Evolutionary conservation across 1,140 invertebrate genomes (phyloP).

Genomic region (Drosophila burlai): DNA sequence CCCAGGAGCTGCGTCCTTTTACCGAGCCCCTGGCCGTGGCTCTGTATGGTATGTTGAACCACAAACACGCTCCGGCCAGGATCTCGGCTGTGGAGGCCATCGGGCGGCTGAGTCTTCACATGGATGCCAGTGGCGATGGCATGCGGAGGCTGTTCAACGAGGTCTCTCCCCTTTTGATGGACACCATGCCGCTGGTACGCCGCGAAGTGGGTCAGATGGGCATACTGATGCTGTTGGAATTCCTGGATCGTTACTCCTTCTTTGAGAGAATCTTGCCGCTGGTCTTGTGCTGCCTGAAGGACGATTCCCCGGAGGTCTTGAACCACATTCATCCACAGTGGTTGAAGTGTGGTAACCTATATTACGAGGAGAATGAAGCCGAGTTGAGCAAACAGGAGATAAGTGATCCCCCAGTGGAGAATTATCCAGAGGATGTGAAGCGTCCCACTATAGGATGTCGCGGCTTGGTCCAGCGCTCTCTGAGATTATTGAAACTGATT

Average conservation of each 20-base stretch:
- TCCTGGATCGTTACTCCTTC: constrained; percentile 92
- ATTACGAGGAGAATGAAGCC: constrained; percentile 91
- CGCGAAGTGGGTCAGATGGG: constrained; percentile 89
- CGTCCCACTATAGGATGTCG: constrained; percentile 92
- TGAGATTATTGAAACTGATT: constrained; percentile 89
- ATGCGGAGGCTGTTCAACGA: constrained; percentile 67
- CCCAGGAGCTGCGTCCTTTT: constrained; percentile 90
- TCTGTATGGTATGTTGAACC: constrained; percentile 89
- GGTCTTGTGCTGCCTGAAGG: constrained; percentile 90
- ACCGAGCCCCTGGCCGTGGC: constrained; percentile 91
- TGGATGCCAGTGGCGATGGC: constrained; percentile 87
- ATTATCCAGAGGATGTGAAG: constrained; percentile 89
- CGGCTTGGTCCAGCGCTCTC: constrained; percentile 89
- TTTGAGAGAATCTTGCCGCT: constrained; percentile 91
- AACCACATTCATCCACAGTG: constrained; percentile 88
- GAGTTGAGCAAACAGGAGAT: constrained; percentile 91
- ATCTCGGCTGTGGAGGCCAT: constrained; percentile 90
- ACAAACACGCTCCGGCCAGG: constrained; percentile 93
- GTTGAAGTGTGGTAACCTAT: constrained; percentile 89
- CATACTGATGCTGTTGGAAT: constrained; percentile 89
- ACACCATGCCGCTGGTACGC: constrained; percentile 89
- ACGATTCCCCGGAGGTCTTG: constrained; percentile 89
- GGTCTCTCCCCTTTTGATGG: constrained; percentile 87
- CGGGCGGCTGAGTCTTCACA: constrained; percentile 86
- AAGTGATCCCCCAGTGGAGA: constrained; percentile 86